phyloP scores from a whole-genome alignment of 2,888 invertebrate genomes.

The Rhyacophila evoluta region DNA sequence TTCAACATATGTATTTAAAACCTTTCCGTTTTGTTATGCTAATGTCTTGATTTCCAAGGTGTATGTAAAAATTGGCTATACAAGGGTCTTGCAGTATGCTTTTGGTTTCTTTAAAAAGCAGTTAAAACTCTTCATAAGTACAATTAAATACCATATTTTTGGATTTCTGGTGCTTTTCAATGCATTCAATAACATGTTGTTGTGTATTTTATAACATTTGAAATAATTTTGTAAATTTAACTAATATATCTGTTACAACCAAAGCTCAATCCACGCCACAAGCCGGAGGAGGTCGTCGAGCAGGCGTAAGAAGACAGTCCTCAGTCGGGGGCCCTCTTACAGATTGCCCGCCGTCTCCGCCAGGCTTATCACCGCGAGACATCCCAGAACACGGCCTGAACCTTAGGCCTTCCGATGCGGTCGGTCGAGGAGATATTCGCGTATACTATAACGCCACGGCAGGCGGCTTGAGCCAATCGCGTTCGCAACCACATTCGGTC shows the following conservation, averaged over 20 bases:
- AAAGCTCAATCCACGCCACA: conserved; percentile 66
- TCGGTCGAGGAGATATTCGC: conserved; percentile 56
- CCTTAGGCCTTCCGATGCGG: conserved; percentile 56
- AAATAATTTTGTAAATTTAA: neutral
- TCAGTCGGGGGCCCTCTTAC: conserved; percentile 73
- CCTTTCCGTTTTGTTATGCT: no score
- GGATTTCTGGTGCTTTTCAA: no score
- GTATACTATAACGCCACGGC: conserved; percentile 48
- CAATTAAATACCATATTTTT: no score
- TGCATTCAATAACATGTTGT: no score
- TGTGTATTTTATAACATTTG: no score
- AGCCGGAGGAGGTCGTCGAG: conserved; percentile 70
- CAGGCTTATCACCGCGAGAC: conserved; percentile 64
- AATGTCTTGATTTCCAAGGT: no score
- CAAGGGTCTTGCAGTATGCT: no score
- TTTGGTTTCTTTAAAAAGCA: no score
- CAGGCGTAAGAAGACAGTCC: conserved; percentile 73
- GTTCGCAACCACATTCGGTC: conserved; percentile 68
- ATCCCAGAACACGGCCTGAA: conserved; percentile 62
- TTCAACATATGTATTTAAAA: no score
- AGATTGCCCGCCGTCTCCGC: conserved; percentile 67
- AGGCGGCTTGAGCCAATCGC: conserved; percentile 63
- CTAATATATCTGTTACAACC: neutral
- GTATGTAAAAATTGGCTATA: no score
- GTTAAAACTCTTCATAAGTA: no score